Evolutionary conservation across 2,797 vertebrate species (phyloP).

Genomic region (Lycodopsis pacificus): DNA sequence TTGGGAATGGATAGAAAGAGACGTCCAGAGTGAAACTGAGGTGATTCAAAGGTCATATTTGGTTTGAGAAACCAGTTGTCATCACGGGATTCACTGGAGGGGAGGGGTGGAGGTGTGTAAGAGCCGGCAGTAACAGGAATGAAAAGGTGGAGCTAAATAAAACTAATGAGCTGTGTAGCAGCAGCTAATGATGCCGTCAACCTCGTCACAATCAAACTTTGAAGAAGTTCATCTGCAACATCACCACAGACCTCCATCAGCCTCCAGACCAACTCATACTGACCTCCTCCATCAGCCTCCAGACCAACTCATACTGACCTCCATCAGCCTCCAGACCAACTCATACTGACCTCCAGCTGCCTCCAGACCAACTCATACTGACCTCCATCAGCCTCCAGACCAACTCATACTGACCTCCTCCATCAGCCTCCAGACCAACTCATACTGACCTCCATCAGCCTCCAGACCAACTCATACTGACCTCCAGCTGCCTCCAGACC

Average conservation of each 20-base stretch:
- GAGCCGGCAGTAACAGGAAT: not conserved
- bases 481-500: too few species aligned
- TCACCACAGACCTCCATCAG: not conserved
- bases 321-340: too few species aligned
- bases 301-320: too few species aligned
- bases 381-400: too few species aligned
- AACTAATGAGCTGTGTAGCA: not conserved
- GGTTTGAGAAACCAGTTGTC: not conserved
- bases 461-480: too few species aligned
- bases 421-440: too few species aligned
- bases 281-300: too few species aligned
- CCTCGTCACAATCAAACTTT: not conserved
- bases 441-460: too few species aligned
- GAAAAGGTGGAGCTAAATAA: not conserved
- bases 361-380: too few species aligned
- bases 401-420: too few species aligned
- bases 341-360: too few species aligned
- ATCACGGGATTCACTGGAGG: not conserved
- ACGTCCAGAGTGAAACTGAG: not conserved
- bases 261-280: not conserved
- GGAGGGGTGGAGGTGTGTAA: not conserved
- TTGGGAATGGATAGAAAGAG: slow-evolving; percentile 2
- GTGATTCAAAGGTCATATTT: not conserved
- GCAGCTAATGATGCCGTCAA: not conserved
- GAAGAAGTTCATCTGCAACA: not conserved